Evolutionary conservation across 2,888 invertebrate species (phyloP), one percentile per base, ranked within the genome.

Genomic region (Trypoxylon attenuatum): DNA sequence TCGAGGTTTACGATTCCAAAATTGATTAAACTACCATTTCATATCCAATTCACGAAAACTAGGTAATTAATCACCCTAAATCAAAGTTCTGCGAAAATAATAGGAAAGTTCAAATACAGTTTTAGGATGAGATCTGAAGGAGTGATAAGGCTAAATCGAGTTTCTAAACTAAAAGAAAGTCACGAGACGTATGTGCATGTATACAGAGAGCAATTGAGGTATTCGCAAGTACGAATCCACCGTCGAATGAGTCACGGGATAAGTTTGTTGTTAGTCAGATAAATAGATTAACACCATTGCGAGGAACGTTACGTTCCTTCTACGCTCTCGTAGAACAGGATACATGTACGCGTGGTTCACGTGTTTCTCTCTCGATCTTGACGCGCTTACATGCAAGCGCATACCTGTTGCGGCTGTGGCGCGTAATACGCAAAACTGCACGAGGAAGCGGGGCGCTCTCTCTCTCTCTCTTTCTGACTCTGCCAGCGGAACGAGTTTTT

Each of bases 211-310:
- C 56, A 49, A 58, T 60, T 62, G 50, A 25, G 15, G 33, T 43
- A 50, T 25, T 45, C 15, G 39, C 21, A 27, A 33, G 47, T 59
- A 60, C 62, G 68, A 68, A 71, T 73, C 65, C 56, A 47, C 42
- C 45, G 49, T 23, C 22, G 53, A 60, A 41, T 83, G 83, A 83
- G 73, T 84, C 83, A 84, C 71, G 60, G 77, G 80, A 81, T 80
- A 81, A 83, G 78, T 82, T 82, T 78, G 79, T 78, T 78, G 79
- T 77, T 81, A 77, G 78, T 74, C 79, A 79, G 81, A 84, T 84
- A 84, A 84, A 82, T 82, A 78, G 80, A 84, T 84, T 80, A 84
- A 77, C 80, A 77, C 67, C 78, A 77, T 80, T 78, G 79, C 78
- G 76, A 69, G 68, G 71, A 74, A 63, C 61, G 69, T 65, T 57